Conservation (phyloP, 1,140 invertebrate genomes). For the Solenopsis invicta region DNA sequence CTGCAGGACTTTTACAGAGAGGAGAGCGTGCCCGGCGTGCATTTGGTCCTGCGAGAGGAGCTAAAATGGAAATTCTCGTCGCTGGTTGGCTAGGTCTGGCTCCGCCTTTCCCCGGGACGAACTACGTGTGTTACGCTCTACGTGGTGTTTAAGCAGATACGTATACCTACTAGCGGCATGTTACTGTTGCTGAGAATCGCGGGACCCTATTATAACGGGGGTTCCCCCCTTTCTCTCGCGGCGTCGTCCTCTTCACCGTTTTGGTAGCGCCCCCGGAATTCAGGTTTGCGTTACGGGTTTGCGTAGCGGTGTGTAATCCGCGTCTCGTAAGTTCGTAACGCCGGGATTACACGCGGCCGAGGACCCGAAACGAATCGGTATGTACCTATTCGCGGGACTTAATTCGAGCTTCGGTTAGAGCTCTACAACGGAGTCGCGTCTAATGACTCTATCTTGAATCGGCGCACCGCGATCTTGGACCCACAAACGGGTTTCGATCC, state of each 20-base stretch:
- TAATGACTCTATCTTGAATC: conserved; percentile 38
- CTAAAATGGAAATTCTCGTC: conserved; percentile 75
- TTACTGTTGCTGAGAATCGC: conserved; percentile 48
- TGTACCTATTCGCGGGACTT: conserved; percentile 45
- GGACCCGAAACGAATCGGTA: conserved; percentile 63
- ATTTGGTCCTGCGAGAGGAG: conserved; percentile 67
- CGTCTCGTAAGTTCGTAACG: conserved; percentile 63
- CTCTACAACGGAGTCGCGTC: conserved; percentile 7
- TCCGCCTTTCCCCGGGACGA: conserved; percentile 72
- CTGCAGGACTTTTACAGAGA: conserved; percentile 68
- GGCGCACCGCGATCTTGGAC: not conserved
- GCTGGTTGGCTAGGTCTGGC: conserved; percentile 72
- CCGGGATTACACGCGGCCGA: conserved; percentile 61
- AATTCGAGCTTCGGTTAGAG: conserved; percentile 39
- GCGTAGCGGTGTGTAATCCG: conserved; percentile 62
- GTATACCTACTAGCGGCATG: conserved; percentile 48
- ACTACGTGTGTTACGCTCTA: conserved; percentile 68
- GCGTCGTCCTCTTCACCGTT: conserved; percentile 40
- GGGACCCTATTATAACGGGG: conserved; percentile 38
- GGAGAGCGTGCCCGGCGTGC: conserved; percentile 60
- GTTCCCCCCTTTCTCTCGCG: conserved; percentile 24
- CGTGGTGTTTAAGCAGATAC: conserved; percentile 72
- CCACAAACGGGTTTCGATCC: not conserved
- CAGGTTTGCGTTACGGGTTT: conserved; percentile 54
- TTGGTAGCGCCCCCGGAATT: conserved; percentile 45